Evolutionary conservation across 1,140 invertebrate genomes (phyloP), one percentile per base, ranked within the genome.

Genomic region (Pantala flavescens): DNA sequence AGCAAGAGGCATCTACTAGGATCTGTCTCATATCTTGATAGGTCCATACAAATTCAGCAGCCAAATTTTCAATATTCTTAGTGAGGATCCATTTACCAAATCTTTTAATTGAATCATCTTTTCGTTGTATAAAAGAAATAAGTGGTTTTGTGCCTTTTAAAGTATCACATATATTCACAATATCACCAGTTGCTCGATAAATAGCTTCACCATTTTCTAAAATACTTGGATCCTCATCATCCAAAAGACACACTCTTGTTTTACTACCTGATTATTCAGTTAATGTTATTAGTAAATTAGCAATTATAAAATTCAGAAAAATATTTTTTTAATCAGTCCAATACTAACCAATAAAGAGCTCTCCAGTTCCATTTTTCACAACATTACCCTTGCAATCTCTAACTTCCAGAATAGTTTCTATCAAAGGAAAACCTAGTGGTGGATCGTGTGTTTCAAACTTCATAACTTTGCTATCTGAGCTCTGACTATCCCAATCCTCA

Each of bases 81-180:
- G 92, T 80, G 79, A 87, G 86, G 23, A 93, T 78, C 81, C 88
- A 88, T 77, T 88, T 85, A 1, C 92, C 92, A 82, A 89, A 88
- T 81, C 90, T 83, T 83, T 94, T 94, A n/a, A 93, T 83, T 55
- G 87, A 81, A 76, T 86, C 84, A 83, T 92, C 89, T 77, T 81
- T 84, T 73, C 92, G 84, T 14, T 88, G 87, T 78, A 86, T 82
- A 77, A 36, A 14, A 9, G 36, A 71, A 43, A 16, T 28, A 36
- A 12, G 55, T 74, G 10, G 71, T 74, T 63, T 42, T 71, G 75
- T 55, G 73, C 23, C 74, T 63, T 2, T 76, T 70, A 43, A 75
- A 36, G 49, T 43, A 72, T 55, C 43, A 49, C 76, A 71, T 16
- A 81, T 70, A 73, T 77, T 76, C 21, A 82, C 90, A 72, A 88